Base-by-base conservation (phyloP, 2,888 invertebrate genomes). In the Theodoxus fluviatilis region DNA sequence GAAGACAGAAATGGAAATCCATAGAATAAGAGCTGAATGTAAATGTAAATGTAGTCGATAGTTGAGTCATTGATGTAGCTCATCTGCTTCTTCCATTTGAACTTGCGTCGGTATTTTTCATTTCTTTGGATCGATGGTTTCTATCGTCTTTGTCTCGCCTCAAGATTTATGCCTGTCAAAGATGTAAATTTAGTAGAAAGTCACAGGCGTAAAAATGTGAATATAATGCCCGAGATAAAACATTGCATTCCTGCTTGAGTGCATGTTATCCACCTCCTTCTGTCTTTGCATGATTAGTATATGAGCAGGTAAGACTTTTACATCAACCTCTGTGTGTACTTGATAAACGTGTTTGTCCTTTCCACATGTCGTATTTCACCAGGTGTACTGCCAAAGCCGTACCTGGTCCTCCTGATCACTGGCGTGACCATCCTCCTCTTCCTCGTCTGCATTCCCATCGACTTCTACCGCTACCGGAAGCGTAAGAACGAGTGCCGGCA, bases 381-480 rank as follows among this genome's bases (percentile, higher is more conserved):
- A 70, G 70, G 65, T 18, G 25, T 70, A 31, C 52, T 70, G 40
- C 66, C 70, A 25, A 70, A 70, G 66, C 57, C 33, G 28, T 55
- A 61, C 35, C 55, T 70, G 38, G 70, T 70, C 4, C 37, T 70
- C 15, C 65, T 70, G 4, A 70, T 70, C n/a, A 66, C 66, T 12
- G 65, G 65, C 18, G 57, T 64, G 2, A 66, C 65, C 3, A 33
- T 70, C n/a, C 38, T 55, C 7, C 22, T 70, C 2, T 70, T 70
- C 40, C 33, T 47, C 12, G 35, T 70, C 40, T 70, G 70, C 28
- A 70, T 70, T 52, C 70, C 70, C 2, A 35, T 65, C 25, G 70
- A 70, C 57, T 70, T 70, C 65, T 70, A 70, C 31, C 64, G 70
- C 7, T 70, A 61, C 65, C 49, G 70, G 66, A 65, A 70, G 37